Evolutionary conservation across 2,113 vertebrate genomes (phyloP).

Genomic region (Megaceryle maxima): DNA sequence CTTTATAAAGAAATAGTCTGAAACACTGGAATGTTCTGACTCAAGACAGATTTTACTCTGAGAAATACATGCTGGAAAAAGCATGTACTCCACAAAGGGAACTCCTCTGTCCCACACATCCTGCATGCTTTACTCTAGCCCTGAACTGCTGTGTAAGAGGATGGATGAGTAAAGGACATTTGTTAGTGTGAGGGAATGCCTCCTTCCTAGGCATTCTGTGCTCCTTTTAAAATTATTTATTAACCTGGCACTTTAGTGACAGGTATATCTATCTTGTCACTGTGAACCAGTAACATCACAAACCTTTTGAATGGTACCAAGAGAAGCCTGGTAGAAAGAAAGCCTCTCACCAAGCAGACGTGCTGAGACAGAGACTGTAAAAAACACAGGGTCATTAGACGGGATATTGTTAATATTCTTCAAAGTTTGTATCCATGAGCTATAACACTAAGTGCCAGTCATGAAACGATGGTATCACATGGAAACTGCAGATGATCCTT

Average conservation of each 20-base stretch:
- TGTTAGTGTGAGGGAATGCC: neutral
- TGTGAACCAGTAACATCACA: neutral
- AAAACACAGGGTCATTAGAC: neutral
- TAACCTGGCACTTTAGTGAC: neutral
- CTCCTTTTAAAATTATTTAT: neutral
- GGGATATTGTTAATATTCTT: slow-evolving; percentile 51
- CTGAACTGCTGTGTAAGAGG: neutral
- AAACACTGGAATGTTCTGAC: neutral
- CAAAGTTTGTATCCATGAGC: slow-evolving; percentile 44
- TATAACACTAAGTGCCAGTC: neutral
- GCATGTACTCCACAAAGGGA: neutral
- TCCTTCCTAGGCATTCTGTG: neutral
- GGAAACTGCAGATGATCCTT: slow-evolving; percentile 17
- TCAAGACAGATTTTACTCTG: neutral
- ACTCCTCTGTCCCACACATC: neutral
- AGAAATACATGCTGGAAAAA: neutral
- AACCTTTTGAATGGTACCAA: neutral
- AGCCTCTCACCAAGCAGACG: neutral
- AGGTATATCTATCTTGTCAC: neutral
- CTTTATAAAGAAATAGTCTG: neutral
- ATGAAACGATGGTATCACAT: slow-evolving; percentile 30
- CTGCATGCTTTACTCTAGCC: neutral
- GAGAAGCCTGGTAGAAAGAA: neutral
- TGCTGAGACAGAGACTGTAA: neutral
- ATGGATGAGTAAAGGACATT: neutral